These are phyloP conservation scores for Anabacerthia variegaticeps DNA, from an alignment of 2,797 vertebrate species.

Conservation along the genomic window DNA sequence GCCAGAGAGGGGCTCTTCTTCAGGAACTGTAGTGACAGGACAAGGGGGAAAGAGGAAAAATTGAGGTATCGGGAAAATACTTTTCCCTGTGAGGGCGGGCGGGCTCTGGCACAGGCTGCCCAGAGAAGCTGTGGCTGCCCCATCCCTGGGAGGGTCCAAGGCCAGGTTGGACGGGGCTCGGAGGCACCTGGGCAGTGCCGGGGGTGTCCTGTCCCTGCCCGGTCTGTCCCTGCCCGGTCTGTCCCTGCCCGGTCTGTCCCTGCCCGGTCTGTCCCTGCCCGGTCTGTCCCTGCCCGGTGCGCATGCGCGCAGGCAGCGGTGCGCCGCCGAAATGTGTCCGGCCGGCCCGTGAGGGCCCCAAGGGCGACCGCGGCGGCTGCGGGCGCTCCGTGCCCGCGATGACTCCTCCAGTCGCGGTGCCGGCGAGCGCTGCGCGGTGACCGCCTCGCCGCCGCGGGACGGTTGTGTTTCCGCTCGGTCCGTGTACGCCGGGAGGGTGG, in stretches of 20 bases:
- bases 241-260: rapidly evolving
- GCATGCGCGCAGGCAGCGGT: rapidly evolving
- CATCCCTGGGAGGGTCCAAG: too few relatives aligned
- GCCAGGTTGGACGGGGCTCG: rapidly evolving
- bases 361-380: rapidly evolving
- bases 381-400: rapidly evolving
- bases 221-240: too few relatives aligned
- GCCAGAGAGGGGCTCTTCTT: not conserved
- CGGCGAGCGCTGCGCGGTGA: rapidly evolving
- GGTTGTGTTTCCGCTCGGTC: not conserved
- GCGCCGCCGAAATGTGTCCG: not conserved
- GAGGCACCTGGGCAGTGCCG: too few relatives aligned
- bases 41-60: not conserved
- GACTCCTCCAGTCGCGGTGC: rapidly evolving
- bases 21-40: not conserved
- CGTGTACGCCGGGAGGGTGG: rapidly evolving
- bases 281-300: rapidly evolving
- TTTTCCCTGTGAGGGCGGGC: not conserved
- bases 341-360: rapidly evolving
- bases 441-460: rapidly evolving
- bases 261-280: too few relatives aligned
- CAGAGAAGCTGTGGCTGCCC: not conserved
- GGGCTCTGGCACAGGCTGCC: not conserved
- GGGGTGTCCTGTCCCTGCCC: too few relatives aligned
- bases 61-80: not conserved